Percentiles rank a stretch among this genome's conserved stretches.
Conservation (phyloP, 1,140 invertebrate genomes). For the Bathynomus jamesi region DNA sequence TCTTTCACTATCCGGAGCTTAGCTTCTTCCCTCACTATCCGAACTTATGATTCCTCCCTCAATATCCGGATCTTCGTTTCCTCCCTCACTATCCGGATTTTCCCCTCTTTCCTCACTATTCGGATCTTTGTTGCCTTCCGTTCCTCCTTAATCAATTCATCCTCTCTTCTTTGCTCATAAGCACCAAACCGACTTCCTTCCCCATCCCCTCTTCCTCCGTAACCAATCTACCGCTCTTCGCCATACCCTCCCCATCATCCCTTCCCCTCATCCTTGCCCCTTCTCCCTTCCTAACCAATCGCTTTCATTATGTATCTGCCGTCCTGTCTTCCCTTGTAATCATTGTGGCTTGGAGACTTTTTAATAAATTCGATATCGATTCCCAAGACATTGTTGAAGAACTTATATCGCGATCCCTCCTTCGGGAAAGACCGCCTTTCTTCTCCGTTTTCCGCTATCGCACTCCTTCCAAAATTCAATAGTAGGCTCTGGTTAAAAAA, state of each 20-base stretch:
- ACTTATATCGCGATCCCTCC: neutral
- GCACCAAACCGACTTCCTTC: neutral
- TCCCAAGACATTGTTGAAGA: neutral
- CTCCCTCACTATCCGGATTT: no score
- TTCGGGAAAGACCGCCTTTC: neutral
- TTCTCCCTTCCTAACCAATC: neutral
- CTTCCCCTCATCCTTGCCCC: no score
- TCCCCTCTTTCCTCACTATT: neutral
- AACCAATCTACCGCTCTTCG: no score
- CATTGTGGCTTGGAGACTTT: neutral
- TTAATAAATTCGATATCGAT: neutral
- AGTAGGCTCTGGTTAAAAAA: neutral
- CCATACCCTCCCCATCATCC: no score
- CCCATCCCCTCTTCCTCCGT: neutral
- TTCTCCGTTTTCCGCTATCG: neutral
- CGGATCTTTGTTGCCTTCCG: neutral
- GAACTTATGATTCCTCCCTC: no score
- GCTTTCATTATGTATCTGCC: neutral
- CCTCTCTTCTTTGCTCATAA: no score
- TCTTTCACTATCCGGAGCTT: no score
- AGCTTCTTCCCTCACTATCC: no score
- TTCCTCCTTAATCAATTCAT: no score
- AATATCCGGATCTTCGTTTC: no score
- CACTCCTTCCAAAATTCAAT: neutral
- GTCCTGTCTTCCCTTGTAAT: neutral